These are phyloP conservation scores for Phylloscopus trochiloides DNA, from an alignment of 2,113 vertebrate species.

Conservation along the genomic window DNA sequence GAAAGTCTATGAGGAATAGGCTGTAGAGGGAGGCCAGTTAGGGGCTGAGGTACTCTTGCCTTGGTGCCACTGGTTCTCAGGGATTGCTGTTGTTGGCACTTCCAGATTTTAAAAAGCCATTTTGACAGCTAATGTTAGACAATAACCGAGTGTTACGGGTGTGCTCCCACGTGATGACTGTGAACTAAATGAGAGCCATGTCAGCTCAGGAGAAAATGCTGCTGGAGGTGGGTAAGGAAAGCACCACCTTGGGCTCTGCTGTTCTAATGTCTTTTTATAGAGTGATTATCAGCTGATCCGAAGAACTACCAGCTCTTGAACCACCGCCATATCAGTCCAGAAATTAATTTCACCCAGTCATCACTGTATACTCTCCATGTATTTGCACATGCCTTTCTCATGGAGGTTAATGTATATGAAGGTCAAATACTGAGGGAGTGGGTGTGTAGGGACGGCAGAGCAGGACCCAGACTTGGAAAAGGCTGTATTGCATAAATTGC, in stretches of 20 bases:
- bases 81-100: background rate
- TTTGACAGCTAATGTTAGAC: background rate
- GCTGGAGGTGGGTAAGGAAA: background rate
- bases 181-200: background rate
- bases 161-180: background rate
- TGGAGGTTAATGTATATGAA: background rate
- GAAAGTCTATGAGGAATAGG: background rate
- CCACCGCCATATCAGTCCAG: background rate
- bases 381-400: background rate
- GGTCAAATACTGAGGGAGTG: background rate
- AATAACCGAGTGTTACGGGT: background rate
- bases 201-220: background rate
- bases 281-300: background rate
- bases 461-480: background rate
- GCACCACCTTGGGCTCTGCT: background rate
- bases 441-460: background rate
- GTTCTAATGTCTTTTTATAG: background rate
- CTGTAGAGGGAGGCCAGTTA: background rate
- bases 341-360: background rate
- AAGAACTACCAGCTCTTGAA: background rate
- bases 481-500: background rate
- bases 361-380: background rate
- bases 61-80: background rate
- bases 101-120: background rate
- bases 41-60: background rate